phyloP scores from a whole-genome alignment of 2,797 vertebrate genomes.

The Carapus acus region DNA sequence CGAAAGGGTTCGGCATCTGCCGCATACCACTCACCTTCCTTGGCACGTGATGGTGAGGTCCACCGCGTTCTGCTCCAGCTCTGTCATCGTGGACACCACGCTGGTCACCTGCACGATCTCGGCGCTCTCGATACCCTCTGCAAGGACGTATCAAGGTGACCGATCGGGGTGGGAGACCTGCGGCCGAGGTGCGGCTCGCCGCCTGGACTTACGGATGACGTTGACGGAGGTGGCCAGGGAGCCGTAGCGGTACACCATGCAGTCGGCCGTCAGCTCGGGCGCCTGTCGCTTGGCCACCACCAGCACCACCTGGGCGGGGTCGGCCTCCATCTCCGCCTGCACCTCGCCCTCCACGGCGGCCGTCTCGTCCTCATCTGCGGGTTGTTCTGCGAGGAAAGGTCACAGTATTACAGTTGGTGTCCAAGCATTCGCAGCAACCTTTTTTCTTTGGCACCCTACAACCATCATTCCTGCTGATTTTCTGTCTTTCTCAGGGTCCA shows the following conservation, averaged over 20 bases:
- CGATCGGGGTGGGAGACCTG: too few relatives aligned
- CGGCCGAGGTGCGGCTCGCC: too few relatives aligned
- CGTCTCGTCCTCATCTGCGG: conserved; percentile 20
- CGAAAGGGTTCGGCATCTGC: too few relatives aligned
- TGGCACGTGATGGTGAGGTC: conserved; percentile 87
- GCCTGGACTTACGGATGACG: conserved; percentile 81
- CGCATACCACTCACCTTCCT: conserved; percentile 81
- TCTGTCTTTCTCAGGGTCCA: not conserved
- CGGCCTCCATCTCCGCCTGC: conserved; percentile 42
- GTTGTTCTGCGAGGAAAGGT: conserved; percentile 11
- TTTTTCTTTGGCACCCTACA: too few relatives aligned
- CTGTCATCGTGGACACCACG: conserved; percentile 52
- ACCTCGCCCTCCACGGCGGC: conserved; percentile 47
- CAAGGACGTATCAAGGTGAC: conserved; percentile 10
- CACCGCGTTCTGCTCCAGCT: conserved; percentile 78
- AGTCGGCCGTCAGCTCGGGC: conserved; percentile 68
- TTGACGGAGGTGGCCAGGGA: conserved; percentile 79
- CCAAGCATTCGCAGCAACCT: too few relatives aligned
- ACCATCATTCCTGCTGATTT: not conserved
- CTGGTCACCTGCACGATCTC: conserved; percentile 84
- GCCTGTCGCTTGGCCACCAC: conserved; percentile 83
- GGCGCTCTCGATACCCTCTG: conserved; percentile 91
- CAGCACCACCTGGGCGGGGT: conserved; percentile 60
- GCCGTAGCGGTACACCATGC: conserved; percentile 86
- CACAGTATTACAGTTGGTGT: not conserved